Evolutionary conservation across 23 tunicate genomes (phyloP), one percentile per base, ranked within the genome.

Genomic region (Trididemnum miniatum): DNA sequence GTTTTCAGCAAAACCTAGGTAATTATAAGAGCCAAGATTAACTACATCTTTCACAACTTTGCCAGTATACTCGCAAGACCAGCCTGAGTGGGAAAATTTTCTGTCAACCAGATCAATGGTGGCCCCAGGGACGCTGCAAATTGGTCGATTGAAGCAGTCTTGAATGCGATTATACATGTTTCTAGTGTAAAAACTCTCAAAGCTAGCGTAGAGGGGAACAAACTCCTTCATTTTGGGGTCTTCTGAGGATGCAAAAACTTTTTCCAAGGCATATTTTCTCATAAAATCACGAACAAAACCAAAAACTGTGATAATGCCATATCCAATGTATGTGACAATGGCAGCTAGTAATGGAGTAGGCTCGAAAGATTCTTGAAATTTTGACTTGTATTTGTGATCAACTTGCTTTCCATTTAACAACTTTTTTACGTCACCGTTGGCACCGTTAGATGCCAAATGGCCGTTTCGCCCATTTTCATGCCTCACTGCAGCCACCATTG

Each of bases 1-100:
- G 34, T 87, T 91, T 91, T 91, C 92, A 32, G 97, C 97, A 66
- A 91, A 91, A 0, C 97, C 97, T 0, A 91, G 85, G 54, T 91
- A 91, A 40, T 91, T 91, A 82, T 91, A 91, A 20, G 92, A 87
- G 1, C 97, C 97, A 34, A 91, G 77, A 65, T 91, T 91, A 18
- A 82, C 44, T 4, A 83, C 97, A 37, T 91, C 69, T 67, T 87
- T 87, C 67, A 29, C 63, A 27, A 88, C 65, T 9, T 33, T 25
- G 32, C 97, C 97, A 31, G 97, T 87, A 71, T 75, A 77, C 24
- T 85, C 71, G 63, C 12, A 91, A 0, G 88, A 81, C 97, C 97
- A 91, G 18, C 91, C 91, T 5, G 87, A 81, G 35, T 91, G 69
- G 2, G 63, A 44, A 36, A 72, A 80, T 39, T 77, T 36, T 30